These are phyloP conservation scores for Plagodis pulveraria DNA, from an alignment of 2,888 invertebrate genomes.

Conservation along the genomic window DNA sequence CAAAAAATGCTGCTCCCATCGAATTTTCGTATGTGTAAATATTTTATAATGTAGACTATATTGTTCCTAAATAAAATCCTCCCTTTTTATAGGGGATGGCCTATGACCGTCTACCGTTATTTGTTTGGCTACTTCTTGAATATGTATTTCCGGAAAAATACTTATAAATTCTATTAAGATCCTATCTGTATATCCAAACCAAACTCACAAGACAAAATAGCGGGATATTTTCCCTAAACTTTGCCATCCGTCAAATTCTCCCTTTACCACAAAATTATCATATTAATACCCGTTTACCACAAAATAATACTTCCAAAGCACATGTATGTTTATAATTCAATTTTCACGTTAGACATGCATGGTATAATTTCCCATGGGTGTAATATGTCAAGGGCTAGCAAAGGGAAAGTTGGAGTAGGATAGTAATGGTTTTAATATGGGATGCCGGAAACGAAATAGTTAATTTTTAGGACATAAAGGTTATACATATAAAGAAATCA, in stretches of 20 bases:
- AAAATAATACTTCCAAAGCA: constrained; percentile 21
- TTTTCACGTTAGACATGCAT: constrained; percentile 39
- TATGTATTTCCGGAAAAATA: too few species aligned
- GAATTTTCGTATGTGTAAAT: too few species aligned
- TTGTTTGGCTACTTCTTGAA: too few species aligned
- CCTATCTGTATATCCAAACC: too few species aligned
- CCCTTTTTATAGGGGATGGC: too few species aligned
- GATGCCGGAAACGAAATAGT: not conserved
- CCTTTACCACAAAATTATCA: constrained; percentile 9
- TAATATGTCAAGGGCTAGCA: constrained; percentile 30
- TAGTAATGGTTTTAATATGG: not conserved
- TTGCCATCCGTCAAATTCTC: constrained; percentile 7
- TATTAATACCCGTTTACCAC: constrained; percentile 23
- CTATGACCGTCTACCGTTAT: too few species aligned
- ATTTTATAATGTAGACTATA: too few species aligned
- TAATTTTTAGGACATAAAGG: too few species aligned
- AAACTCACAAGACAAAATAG: not conserved
- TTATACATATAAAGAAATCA: too few species aligned
- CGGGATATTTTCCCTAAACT: constrained; percentile 2
- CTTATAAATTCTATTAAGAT: too few species aligned
- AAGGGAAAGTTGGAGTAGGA: constrained; percentile 10
- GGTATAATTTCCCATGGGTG: constrained; percentile 39
- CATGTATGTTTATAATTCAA: constrained; percentile 44
- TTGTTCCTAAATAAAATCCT: too few species aligned
- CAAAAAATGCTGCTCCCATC: too few species aligned